These are phyloP conservation scores for Drosophila parthenogenetica DNA, from an alignment of 2,888 invertebrate genomes.

Conservation along the genomic window DNA sequence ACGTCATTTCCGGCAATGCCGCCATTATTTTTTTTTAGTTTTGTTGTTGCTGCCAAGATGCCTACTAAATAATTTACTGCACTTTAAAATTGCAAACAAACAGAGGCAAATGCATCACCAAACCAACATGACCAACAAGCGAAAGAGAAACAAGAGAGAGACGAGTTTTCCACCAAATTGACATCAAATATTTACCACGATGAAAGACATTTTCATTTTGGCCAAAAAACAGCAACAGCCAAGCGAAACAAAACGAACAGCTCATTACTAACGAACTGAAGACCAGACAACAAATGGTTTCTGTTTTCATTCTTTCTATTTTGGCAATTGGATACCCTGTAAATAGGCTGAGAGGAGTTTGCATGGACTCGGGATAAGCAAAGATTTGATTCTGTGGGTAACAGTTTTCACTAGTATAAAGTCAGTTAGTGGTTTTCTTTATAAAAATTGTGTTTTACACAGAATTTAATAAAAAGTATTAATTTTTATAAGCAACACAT, in stretches of 20 bases:
- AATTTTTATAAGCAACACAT: too few relatives aligned
- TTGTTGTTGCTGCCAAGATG: conserved; percentile 50
- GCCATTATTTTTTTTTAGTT: conserved; percentile 22
- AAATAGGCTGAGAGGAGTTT: background rate
- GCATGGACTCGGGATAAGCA: background rate
- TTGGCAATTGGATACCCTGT: conserved; percentile 3
- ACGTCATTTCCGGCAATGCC: conserved; percentile 67
- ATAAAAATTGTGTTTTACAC: too few relatives aligned
- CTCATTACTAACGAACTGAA: conserved; percentile 43
- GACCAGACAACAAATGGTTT: conserved; percentile 58
- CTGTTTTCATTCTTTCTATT: conserved; percentile 38
- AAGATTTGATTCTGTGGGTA: background rate
- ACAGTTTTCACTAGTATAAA: too few relatives aligned
- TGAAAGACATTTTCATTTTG: conserved; percentile 68
- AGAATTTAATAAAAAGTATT: too few relatives aligned
- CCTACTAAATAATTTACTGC: conserved; percentile 71
- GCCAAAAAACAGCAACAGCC: conserved; percentile 3
- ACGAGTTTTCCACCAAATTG: conserved; percentile 39
- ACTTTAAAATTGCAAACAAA: conserved; percentile 59
- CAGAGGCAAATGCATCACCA: conserved; percentile 19
- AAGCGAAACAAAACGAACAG: conserved; percentile 9
- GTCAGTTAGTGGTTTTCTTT: too few relatives aligned
- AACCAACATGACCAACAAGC: conserved; percentile 17
- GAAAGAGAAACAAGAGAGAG: background rate
- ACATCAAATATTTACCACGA: conserved; percentile 66